Conservation (phyloP, 2,888 invertebrate genomes). For the Biston betularia region DNA sequence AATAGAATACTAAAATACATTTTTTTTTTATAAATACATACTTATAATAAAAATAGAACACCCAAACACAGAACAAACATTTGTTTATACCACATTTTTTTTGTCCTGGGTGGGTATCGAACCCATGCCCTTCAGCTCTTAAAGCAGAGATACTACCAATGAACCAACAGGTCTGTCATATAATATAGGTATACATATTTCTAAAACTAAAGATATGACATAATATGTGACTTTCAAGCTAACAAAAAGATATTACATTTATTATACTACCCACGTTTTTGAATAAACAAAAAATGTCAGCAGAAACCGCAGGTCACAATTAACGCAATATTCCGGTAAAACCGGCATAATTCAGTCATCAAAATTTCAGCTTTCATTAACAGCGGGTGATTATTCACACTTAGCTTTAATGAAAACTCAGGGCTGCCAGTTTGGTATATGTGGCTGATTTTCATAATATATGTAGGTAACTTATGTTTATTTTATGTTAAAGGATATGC, state of each 20-base stretch:
- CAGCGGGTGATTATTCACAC: conserved; percentile 47
- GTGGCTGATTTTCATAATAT: conserved; percentile 16
- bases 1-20: too few relatives aligned
- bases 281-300: conserved; percentile 3
- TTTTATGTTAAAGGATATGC: too few relatives aligned
- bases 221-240: neutral
- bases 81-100: too few relatives aligned
- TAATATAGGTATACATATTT: too few relatives aligned
- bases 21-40: too few relatives aligned
- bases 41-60: too few relatives aligned
- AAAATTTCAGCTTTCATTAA: conserved; percentile 51
- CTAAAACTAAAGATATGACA: too few relatives aligned
- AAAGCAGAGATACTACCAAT: too few relatives aligned
- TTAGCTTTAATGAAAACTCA: conserved; percentile 47
- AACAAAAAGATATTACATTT: neutral
- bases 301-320: conserved; percentile 26
- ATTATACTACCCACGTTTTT: neutral
- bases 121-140: too few relatives aligned
- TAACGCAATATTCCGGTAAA: conserved; percentile 49
- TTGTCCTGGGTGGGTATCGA: too few relatives aligned
- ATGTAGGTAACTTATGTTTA: neutral
- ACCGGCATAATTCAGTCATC: conserved; percentile 25
- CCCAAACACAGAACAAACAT: too few relatives aligned
- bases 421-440: conserved; percentile 26
- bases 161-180: too few relatives aligned